Base-by-base conservation (phyloP, 2,113 vertebrate genomes). In the Crotalus horridus region DNA sequence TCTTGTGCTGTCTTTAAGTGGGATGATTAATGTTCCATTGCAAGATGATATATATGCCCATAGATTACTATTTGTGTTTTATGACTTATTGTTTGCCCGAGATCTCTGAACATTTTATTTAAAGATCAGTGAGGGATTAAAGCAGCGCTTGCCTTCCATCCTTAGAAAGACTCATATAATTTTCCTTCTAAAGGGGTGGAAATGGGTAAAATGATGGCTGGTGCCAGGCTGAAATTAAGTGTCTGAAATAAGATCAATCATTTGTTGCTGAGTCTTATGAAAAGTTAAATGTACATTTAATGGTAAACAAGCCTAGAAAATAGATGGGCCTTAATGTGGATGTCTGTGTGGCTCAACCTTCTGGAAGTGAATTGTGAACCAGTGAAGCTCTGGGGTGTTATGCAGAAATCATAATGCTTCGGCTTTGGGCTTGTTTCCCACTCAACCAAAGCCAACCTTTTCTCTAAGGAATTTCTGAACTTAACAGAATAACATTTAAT, bases 11-110 rank as follows among this genome's bases (percentile, higher is more conserved):
- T 97, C 97, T 96, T 97, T 97, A 97, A 97, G 92, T 26, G 64
- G 88, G 91, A 97, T 98, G 98, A 99, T 99, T 98, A 98, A 99
- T 98, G 97, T 96, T 96, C 95, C 96, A 92, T 96, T 97, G 95
- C 95, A 95, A 93, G 95, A 98, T 99, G 98, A 99, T 98, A 96
- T 97, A 98, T 98, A 98, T 98, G 97, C 95, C 96, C 96, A 96
- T 96, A 98, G 98, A 98, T 99, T 98, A 97, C 96, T 91, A 59
- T 97, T 97, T 95, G 96, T 97, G 61, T 89, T 97, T 98, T 97
- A 98, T 98, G 97, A 98, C 96, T 98, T 98, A 99, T 97, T 97
- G 97, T 97, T 98, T 98, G 96, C 95, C 95, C 95, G 95, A 96
- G 90, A 97, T 96, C 95, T 96, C 95, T 89, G 97, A 96, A 95